phyloP scores from a whole-genome alignment of 2,888 invertebrate genomes.

The Drosophila mimica region DNA sequence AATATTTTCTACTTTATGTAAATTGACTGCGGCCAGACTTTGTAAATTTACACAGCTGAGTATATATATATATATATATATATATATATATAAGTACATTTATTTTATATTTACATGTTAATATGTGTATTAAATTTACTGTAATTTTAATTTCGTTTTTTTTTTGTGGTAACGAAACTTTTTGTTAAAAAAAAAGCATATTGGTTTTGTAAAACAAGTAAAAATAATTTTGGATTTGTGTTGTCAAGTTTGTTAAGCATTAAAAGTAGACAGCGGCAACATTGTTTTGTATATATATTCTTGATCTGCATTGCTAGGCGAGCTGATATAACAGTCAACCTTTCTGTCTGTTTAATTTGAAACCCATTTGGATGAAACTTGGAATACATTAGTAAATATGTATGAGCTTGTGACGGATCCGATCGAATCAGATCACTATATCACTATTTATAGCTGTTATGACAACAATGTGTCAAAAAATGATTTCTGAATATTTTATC shows the following conservation, averaged over 20 bases:
- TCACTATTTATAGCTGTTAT: not conserved
- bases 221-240: not conserved
- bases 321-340: not conserved
- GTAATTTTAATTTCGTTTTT: not conserved
- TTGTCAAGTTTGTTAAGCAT: not conserved
- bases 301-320: not conserved
- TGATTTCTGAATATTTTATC: not conserved
- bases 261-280: not conserved
- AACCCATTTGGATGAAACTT: not conserved
- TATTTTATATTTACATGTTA: not conserved
- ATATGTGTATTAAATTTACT: not conserved
- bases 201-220: not conserved
- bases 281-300: not conserved
- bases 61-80: not conserved
- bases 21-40: constrained; percentile 57
- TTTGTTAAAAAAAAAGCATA: not conserved
- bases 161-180: not conserved
- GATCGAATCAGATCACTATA: not conserved
- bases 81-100: not conserved
- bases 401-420: not conserved
- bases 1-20: constrained; percentile 62
- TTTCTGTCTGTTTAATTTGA: not conserved
- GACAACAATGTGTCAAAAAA: not conserved
- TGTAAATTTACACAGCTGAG: constrained; percentile 44
- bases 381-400: not conserved